Conservation (phyloP, 2,797 vertebrate species). For the Tragelaphus oryx region DNA sequence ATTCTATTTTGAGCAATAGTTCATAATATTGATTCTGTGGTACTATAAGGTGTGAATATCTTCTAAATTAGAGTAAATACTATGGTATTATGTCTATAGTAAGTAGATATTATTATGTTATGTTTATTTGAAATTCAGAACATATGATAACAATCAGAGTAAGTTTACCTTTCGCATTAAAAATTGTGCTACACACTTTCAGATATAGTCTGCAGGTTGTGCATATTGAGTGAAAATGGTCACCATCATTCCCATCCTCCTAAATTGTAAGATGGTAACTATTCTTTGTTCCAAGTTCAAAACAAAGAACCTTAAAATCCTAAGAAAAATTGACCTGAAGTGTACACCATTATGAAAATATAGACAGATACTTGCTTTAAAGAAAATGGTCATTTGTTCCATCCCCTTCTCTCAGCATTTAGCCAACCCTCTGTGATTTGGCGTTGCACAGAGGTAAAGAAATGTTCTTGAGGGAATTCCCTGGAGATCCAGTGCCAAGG, state of each 20-base stretch:
- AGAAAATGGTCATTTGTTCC: background rate
- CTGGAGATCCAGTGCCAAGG: background rate
- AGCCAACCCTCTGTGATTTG: background rate
- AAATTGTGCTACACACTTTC: background rate
- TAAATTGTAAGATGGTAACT: background rate
- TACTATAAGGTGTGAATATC: background rate
- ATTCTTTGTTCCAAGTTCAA: constrained; percentile 22
- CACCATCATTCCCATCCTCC: background rate
- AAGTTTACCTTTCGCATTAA: constrained; percentile 12
- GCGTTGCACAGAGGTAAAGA: background rate
- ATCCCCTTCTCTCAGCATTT: background rate
- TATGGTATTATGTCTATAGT: background rate
- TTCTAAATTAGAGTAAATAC: constrained; percentile 34
- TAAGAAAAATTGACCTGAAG: constrained; percentile 1
- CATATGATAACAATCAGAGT: background rate
- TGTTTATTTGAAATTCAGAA: constrained; percentile 35
- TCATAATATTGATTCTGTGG: background rate
- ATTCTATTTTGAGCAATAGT: constrained; percentile 17
- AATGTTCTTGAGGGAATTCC: background rate
- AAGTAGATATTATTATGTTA: constrained; percentile 18
- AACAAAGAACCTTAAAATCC: background rate
- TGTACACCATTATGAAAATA: background rate
- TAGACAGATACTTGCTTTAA: background rate
- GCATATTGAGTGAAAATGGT: constrained; percentile 1
- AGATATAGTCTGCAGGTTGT: background rate